A percentile compares a stretch with the other conserved stretches of the same genome.
Evolutionary conservation across 2,113 vertebrate genomes (phyloP).

Genomic region (Mustelus asterias): DNA sequence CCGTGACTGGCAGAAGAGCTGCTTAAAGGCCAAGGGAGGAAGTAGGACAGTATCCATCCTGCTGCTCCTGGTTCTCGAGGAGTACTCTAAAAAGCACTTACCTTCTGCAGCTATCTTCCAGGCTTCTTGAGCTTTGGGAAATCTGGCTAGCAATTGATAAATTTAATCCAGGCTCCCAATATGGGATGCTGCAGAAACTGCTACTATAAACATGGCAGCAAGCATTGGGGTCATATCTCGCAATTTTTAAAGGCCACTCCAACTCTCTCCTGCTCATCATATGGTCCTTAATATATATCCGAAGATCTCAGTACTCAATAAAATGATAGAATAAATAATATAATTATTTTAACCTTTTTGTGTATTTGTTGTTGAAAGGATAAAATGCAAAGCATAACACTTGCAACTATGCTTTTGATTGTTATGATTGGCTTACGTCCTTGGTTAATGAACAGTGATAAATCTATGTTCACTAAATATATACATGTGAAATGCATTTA

Average conservation of each 20-base stretch:
- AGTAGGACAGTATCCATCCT: neutral
- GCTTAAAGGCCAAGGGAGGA: neutral
- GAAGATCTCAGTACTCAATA: no score
- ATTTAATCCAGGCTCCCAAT: neutral
- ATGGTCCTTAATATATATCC: neutral
- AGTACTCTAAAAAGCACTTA: neutral
- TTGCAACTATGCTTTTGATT: neutral
- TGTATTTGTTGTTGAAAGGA: neutral
- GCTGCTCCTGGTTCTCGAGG: neutral
- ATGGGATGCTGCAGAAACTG: no score
- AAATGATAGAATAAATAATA: no score
- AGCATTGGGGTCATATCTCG: neutral
- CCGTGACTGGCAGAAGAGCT: neutral
- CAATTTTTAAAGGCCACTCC: neutral
- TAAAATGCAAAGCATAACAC: neutral
- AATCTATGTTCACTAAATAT: neutral
- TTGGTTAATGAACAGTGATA: neutral
- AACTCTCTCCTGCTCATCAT: neutral
- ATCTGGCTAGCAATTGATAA: neutral
- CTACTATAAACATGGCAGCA: neutral
- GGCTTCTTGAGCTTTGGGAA: neutral
- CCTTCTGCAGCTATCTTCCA: neutral
- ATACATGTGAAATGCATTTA: neutral
- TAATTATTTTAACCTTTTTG: neutral
- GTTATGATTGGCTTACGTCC: neutral